Conservation (phyloP, 1,140 invertebrate species). For the Yoshiicerus persimilis region DNA sequence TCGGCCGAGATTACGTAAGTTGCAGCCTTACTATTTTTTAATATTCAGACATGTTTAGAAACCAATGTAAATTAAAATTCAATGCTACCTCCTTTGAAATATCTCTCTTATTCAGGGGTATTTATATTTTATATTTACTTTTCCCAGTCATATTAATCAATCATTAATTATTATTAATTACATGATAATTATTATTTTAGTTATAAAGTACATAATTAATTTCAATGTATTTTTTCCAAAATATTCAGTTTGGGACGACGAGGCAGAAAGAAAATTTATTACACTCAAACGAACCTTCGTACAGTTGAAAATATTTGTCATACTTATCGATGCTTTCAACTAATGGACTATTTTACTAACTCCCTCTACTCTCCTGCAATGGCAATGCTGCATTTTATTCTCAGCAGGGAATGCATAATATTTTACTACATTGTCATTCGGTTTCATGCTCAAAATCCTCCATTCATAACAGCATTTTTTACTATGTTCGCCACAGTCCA, state of each 20-base stretch:
- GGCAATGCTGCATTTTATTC: not conserved
- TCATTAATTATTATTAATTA: too few relatives aligned
- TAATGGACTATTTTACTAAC: not conserved
- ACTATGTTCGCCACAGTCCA: not conserved
- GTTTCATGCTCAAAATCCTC: not conserved
- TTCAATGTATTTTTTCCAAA: too few relatives aligned
- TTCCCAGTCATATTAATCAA: too few relatives aligned
- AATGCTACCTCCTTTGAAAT: too few relatives aligned
- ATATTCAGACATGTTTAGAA: too few relatives aligned
- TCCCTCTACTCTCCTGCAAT: not conserved
- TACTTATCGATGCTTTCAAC: not conserved
- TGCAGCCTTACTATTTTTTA: too few relatives aligned
- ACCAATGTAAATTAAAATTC: too few relatives aligned
- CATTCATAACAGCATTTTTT: not conserved
- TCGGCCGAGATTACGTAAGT: not conserved
- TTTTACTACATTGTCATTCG: not conserved
- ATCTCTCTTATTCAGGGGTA: too few relatives aligned
- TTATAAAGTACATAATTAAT: too few relatives aligned
- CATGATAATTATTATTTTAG: too few relatives aligned
- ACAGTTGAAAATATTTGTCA: not conserved
- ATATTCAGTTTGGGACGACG: not conserved
- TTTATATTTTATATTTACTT: too few relatives aligned
- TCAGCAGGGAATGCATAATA: not conserved
- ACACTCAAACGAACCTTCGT: not conserved
- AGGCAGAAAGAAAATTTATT: not conserved